These are phyloP conservation scores for Xiphias gladius DNA, from an alignment of 2,113 vertebrate species.

Conservation along the genomic window DNA sequence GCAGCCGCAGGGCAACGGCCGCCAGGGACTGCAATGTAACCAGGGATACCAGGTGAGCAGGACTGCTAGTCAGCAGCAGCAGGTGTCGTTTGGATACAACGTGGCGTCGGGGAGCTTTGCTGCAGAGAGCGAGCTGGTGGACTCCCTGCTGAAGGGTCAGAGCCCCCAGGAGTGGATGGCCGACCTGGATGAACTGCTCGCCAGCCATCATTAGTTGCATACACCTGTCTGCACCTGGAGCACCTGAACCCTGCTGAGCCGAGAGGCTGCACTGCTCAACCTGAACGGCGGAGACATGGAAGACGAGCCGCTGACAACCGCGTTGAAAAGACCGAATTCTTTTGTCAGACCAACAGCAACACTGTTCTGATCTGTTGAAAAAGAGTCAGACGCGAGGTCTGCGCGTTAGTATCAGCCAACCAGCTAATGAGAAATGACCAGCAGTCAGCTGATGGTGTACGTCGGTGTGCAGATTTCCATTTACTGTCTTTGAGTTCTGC, in stretches of 20 bases:
- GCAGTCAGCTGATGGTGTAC: not conserved
- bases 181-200: slow-evolving; percentile 94
- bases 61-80: slow-evolving; percentile 87
- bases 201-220: slow-evolving; percentile 86
- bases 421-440: not conserved
- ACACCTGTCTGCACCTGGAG: slow-evolving; percentile 5
- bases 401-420: not conserved
- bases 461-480: not conserved
- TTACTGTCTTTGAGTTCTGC: too few species aligned
- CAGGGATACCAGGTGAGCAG: slow-evolving; percentile 92
- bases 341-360: not conserved
- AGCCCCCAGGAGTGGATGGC: slow-evolving; percentile 98
- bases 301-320: not conserved
- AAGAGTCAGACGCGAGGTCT: not conserved
- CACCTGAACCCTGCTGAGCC: slow-evolving; percentile 9
- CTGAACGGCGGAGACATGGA: not conserved
- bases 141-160: slow-evolving; percentile 95
- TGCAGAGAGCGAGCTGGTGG: slow-evolving; percentile 93
- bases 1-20: slow-evolving; percentile 85
- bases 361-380: not conserved
- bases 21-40: slow-evolving; percentile 90
- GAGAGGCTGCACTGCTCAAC: slow-evolving; percentile 9
- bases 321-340: not conserved
- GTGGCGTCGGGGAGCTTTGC: slow-evolving; percentile 88
- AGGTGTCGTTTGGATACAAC: slow-evolving; percentile 91